These are phyloP conservation scores for Spilarctia lutea DNA, from an alignment of 2,888 invertebrate genomes.

Conservation along the genomic window DNA sequence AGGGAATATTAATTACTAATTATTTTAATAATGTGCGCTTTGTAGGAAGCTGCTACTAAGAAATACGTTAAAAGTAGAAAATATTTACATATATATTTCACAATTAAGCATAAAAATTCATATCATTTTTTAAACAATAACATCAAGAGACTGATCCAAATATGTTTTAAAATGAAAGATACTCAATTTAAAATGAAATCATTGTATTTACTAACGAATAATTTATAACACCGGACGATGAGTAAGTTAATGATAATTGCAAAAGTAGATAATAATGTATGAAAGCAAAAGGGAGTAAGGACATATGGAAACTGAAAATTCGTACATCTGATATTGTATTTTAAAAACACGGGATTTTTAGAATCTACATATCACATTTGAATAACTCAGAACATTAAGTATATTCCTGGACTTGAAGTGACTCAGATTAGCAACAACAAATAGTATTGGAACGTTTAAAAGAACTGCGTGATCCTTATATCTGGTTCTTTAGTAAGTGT, in stretches of 20 bases:
- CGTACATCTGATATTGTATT: neutral
- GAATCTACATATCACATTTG: neutral
- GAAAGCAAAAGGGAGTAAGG: slow-evolving; percentile 3
- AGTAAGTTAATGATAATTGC: slow-evolving; percentile 18
- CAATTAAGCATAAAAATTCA: neutral
- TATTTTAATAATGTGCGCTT: neutral
- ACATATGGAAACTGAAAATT: neutral
- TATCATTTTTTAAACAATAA: no score
- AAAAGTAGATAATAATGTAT: slow-evolving; percentile 9
- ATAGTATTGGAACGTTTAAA: slow-evolving; percentile 33
- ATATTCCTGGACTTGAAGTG: slow-evolving; percentile 32
- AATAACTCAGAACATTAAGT: slow-evolving; percentile 7
- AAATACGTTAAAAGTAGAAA: no score
- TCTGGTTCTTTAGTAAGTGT: slow-evolving; percentile 36
- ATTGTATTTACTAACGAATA: slow-evolving; percentile 1
- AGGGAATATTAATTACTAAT: neutral
- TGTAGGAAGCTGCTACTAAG: neutral
- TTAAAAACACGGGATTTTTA: neutral
- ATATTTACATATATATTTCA: neutral
- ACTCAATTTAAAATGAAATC: neutral
- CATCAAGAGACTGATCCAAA: neutral
- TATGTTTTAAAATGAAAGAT: neutral
- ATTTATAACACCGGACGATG: slow-evolving; percentile 15
- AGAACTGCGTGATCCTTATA: slow-evolving; percentile 31
- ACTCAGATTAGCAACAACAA: slow-evolving; percentile 33